Base-by-base conservation (phyloP, 2,113 vertebrate genomes). In the Triplophysa dalaica region DNA sequence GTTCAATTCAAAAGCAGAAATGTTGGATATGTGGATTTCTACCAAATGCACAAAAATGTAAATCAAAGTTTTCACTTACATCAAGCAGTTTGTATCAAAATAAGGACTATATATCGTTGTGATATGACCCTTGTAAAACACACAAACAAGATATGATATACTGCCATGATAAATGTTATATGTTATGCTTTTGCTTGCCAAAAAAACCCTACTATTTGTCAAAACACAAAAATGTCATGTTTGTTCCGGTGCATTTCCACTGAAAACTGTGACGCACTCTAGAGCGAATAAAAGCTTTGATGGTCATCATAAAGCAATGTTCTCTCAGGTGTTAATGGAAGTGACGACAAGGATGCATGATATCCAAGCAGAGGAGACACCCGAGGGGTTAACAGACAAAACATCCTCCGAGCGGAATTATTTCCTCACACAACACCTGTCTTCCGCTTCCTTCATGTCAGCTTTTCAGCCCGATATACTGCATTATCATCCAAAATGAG, bases 171-270 rank as follows among this genome's bases (percentile, higher is more conserved):
- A 38, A 45, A 45, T 1, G 43, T 45, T 93, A 92, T 90, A 43
- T 48, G 33, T 50, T 70, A 5, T 22, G 45, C 22, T 19, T 19
- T 24, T 50, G 45, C 48, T 24, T 10, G 21, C 6, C 13, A 50
- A 68, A 68, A 50, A 68, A 24, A 45, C 22, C 22, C 22, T 8
- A 10, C 16, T 21, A n/a, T 58, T 58, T 58, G 50, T 52, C 50
- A 22, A 64, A 43, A n/a, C 10, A 43, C 19, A 22, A 41, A 21
- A 22, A 67, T 13, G 16, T 24, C 14, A 17, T 50, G 22, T 52
- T 70, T 7, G 4, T 17, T 58, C 54, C 54, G 54, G 91, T 92
- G 90, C 91, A 94, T 93, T 96, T 96, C 95, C 94, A 58, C 8
- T 58, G 24, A 77, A n/a, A 77, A 41, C 38, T 24, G 22, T 54